Evolutionary conservation across 1,140 invertebrate genomes (phyloP), one percentile per base, ranked within the genome.

Genomic region (Cylas formicarius): DNA sequence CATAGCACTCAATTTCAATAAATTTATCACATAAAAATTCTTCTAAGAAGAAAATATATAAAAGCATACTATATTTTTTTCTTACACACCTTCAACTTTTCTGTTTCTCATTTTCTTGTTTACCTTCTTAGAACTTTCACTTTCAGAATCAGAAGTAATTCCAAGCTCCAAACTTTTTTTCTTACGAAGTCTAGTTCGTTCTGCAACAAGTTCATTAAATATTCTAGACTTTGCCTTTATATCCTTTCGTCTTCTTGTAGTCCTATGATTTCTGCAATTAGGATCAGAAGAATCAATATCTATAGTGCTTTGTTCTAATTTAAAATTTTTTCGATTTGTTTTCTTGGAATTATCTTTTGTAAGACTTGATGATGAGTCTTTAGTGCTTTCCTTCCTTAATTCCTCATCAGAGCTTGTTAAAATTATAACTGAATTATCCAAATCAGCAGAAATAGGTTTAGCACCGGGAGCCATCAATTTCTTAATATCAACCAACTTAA

Each of bases 401-500:
- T 47, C 45, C 34, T 56, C 55, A 45, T 61, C 58, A 2, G 58
- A 61, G 49, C 53, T 55, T 0, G 47, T 47, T 36, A 57, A 32
- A 3, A 60, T 28, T 21, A 57, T 52, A 33, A 61, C 44, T 24
- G 52, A 53, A 31, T 20, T 37, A 27, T 56, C 57, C 37, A 57
- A 48, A 31, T 33, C 48, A 6, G 56, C 52, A 14, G 38, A 46
- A 20, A 24, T 10, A 7, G 26, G 28, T 31, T 29, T 36, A 1
- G 2, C 11, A 18, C 43, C 44, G 4, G 55, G 57, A 26, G 52
- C 56, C 3, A 61, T 27, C 2, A 61, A 32, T 49, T 61, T 61
- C n/a, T 37, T 57, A 16, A 61, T 56, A 38, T 61, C 58, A 14
- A 61, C 55, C 8, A 58, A 44, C 46, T 57, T 57, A 26, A 61